Conservation (phyloP, 1,140 invertebrate species). For the Zaprionus davidi region DNA sequence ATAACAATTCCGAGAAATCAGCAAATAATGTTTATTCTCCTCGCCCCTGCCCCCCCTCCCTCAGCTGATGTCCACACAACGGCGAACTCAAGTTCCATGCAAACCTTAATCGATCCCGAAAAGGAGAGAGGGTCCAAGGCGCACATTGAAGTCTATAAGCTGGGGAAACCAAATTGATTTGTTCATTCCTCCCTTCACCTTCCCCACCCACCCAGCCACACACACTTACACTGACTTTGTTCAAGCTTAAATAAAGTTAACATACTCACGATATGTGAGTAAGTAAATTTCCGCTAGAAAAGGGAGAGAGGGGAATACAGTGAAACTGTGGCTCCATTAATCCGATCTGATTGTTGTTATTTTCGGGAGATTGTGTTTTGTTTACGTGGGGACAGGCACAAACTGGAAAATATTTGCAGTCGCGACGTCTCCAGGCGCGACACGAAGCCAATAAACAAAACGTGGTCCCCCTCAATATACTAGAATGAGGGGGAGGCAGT, state of each 20-base stretch:
- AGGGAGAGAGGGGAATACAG: not conserved
- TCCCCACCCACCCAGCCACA: not conserved
- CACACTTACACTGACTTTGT: not conserved
- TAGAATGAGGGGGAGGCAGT: not conserved
- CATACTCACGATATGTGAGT: not conserved
- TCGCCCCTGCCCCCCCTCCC: not conserved
- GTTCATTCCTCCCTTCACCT: not conserved
- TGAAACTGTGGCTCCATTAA: slow-evolving; percentile 34
- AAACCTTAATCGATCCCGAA: not conserved
- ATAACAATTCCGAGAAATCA: not conserved
- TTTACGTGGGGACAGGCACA: slow-evolving; percentile 8
- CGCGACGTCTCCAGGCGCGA: slow-evolving; percentile 23
- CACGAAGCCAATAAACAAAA: slow-evolving; percentile 24
- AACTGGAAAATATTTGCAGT: slow-evolving; percentile 18
- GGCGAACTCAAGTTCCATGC: not conserved
- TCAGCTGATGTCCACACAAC: not conserved
- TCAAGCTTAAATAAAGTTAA: slow-evolving; percentile 6
- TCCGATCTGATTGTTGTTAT: slow-evolving; percentile 35
- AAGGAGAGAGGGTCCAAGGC: not conserved
- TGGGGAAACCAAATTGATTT: not conserved
- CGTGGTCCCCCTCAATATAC: not conserved
- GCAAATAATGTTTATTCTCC: slow-evolving; percentile 1
- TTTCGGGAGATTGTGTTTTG: slow-evolving; percentile 6
- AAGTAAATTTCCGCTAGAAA: slow-evolving; percentile 36
- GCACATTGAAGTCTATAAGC: not conserved